phyloP scores from a whole-genome alignment of 2,113 vertebrate genomes.

The Carassius carassius region DNA sequence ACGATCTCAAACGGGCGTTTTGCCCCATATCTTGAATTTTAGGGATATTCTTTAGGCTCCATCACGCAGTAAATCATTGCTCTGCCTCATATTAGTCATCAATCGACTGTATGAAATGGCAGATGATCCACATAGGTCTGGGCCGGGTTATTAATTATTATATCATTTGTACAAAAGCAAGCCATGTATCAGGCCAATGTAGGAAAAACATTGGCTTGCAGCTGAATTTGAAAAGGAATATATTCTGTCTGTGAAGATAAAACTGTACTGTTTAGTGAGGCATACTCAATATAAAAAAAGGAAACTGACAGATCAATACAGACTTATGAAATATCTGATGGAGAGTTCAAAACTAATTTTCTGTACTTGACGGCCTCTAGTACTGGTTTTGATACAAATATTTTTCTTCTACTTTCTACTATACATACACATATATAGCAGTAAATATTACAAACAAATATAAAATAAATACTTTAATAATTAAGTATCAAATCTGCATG shows the following conservation, averaged over 20 bases:
- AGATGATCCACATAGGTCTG: too few species aligned
- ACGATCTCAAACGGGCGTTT: too few species aligned
- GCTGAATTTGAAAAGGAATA: neutral
- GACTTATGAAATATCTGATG: neutral
- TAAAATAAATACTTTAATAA: neutral
- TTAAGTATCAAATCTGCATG: too few species aligned
- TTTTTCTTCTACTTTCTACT: neutral
- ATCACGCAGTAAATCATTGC: too few species aligned
- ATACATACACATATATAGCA: neutral
- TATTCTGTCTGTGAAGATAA: neutral
- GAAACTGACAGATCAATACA: neutral
- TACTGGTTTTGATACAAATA: neutral
- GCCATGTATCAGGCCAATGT: neutral
- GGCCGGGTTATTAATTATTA: neutral
- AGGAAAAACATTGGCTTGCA: neutral
- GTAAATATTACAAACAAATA: neutral
- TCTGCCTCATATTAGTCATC: too few species aligned
- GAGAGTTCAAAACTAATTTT: neutral
- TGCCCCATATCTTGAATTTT: too few species aligned
- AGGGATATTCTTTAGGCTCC: too few species aligned
- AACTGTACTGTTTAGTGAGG: neutral
- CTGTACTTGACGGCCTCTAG: neutral
- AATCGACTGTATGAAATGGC: too few species aligned
- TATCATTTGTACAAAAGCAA: neutral
- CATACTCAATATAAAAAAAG: neutral